Evolutionary conservation across 37 sponge, comb jelly and placozoan genomes (phyloP).

Genomic region (Agelas oroides): DNA sequence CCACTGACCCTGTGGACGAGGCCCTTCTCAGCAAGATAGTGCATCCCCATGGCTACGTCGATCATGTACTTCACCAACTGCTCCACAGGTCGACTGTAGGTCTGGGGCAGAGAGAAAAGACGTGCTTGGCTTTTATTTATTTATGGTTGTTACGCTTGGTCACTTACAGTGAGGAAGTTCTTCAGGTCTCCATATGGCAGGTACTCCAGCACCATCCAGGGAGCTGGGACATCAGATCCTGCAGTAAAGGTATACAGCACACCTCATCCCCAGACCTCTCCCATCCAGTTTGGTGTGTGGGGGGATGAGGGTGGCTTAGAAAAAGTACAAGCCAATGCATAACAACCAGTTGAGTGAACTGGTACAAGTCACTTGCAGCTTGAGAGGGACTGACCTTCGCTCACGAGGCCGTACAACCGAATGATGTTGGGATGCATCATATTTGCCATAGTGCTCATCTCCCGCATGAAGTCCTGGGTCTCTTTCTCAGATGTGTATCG

Average conservation of each 20-base stretch:
- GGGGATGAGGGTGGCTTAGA: no score
- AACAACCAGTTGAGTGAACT: no score
- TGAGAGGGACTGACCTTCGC: constrained; percentile 38
- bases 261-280: no score
- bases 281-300: no score
- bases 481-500: neutral
- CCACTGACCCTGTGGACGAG: constrained; percentile 67
- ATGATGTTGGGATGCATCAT: constrained; percentile 60
- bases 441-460: constrained; percentile 32
- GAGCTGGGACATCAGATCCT: neutral
- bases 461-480: constrained; percentile 1
- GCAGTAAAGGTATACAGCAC: neutral
- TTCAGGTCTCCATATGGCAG: constrained; percentile 69
- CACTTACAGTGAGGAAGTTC: constrained; percentile 32
- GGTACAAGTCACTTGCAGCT: no score
- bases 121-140: no score
- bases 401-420: constrained; percentile 32
- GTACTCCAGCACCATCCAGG: constrained; percentile 64
- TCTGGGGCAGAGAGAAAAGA: neutral
- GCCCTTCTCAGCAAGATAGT: constrained; percentile 69
- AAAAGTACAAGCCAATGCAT: no score
- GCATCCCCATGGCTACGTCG: constrained; percentile 78
- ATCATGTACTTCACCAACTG: constrained; percentile 75
- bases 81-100: constrained; percentile 8
- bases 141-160: no score